Evolutionary conservation across 2,113 vertebrate species (phyloP).

Genomic region (Microcebus griseorufus): DNA sequence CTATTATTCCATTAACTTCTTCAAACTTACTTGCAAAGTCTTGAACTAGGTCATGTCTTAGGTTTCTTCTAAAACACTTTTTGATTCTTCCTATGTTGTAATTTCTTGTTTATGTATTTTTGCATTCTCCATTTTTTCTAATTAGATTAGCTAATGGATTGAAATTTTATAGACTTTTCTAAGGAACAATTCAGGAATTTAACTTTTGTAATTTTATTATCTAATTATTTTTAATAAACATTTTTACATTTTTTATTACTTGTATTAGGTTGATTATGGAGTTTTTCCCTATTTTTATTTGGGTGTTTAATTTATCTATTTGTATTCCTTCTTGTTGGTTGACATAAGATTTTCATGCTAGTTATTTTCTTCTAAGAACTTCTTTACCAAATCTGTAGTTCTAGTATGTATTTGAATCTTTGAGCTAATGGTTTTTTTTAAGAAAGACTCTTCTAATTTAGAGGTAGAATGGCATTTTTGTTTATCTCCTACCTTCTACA

Average conservation of each 20-base stretch:
- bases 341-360: not conserved
- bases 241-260: not conserved
- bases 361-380: not conserved
- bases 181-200: not conserved
- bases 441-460: not conserved
- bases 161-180: not conserved
- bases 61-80: not conserved
- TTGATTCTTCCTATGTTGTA: not conserved
- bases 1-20: not conserved
- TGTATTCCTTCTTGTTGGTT: not conserved
- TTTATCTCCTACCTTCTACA: slow-evolving; percentile 31
- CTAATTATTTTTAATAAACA: not conserved
- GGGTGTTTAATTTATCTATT: not conserved
- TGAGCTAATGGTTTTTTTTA: not conserved
- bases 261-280: not conserved
- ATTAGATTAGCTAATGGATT: not conserved
- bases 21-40: not conserved
- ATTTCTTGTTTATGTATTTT: not conserved
- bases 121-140: not conserved
- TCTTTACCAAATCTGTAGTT: not conserved
- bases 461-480: not conserved
- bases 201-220: not conserved
- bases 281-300: not conserved
- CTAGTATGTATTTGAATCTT: not conserved
- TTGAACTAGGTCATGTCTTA: not conserved